phyloP scores from a whole-genome alignment of 1,140 invertebrate genomes.

The Lepidurus arcticus region DNA sequence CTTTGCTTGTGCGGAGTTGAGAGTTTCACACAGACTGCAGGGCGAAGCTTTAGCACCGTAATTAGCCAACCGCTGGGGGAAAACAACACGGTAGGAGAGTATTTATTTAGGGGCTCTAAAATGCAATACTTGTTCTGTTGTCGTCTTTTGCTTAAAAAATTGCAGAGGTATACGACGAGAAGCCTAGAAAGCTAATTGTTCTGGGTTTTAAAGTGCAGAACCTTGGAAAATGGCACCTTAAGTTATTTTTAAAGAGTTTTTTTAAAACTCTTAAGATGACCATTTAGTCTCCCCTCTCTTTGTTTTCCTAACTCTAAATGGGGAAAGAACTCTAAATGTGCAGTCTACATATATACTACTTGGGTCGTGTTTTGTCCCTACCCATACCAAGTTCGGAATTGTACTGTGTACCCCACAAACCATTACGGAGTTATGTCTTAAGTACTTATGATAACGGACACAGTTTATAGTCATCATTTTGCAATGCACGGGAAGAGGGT shows the following conservation, averaged over 20 bases:
- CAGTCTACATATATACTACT: no score
- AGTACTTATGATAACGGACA: not conserved
- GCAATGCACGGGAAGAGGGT: not conserved
- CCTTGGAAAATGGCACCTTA: no score
- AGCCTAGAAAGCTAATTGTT: no score
- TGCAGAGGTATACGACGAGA: no score
- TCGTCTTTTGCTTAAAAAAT: not conserved
- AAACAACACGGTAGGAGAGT: not conserved
- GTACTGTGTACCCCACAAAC: not conserved
- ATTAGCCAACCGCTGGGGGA: not conserved
- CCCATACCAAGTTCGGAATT: not conserved
- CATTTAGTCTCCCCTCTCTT: no score
- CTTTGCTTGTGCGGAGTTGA: not conserved
- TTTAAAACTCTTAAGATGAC: no score
- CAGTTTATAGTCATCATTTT: not conserved
- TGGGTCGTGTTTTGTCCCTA: not conserved
- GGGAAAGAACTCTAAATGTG: no score
- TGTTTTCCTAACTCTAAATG: no score
- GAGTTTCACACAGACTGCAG: not conserved
- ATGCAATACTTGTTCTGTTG: not conserved
- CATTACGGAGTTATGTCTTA: not conserved
- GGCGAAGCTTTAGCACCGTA: not conserved
- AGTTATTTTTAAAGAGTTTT: no score
- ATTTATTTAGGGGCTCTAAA: not conserved
- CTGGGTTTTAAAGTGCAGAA: no score